Base-by-base conservation (phyloP, 2,888 invertebrate genomes). In the Andricus quercusramuli region DNA sequence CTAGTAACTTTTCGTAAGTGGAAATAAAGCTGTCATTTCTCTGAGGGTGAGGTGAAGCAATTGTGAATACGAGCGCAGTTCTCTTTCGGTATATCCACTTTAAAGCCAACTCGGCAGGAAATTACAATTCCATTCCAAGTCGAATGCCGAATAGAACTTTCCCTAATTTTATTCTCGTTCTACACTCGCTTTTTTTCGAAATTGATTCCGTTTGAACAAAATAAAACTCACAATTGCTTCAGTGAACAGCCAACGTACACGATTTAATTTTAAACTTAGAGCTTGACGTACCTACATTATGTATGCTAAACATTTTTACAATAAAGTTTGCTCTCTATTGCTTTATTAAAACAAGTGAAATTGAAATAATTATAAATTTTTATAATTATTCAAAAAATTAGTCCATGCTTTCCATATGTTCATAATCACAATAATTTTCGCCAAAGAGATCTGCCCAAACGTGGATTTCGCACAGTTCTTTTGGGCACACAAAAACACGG, bases 61-160 rank as follows among this genome's bases (percentile, higher is more conserved):
- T 59, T n/a, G 44, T 79, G 79, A 20, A 83, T 68, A 83, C 79
- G 32, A 66, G 37, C 32, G 20, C 32, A 11, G 17, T 20, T 37
- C 11, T 59, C 56, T 59, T 66, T 37, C 9, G 76, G 79, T 78
- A 80, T 78, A 84, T 84, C 81, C 82, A 74, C 83, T 83, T 84
- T 82, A 83, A 84, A 79, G 82, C 83, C 79, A 82, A 79, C 82
- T 82, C 82, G 80, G 78, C 66, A 82, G 81, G 82, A 85, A 85
- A 85, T 85, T 83, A 83, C 82, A 83, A 83, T 82, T 80, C 80
- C 83, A 79, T 68, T 80, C 79, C 81, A 78, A 80, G 82, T 80
- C 78, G 82, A 78, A 80, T 80, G 80, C 83, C 82, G 68, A 82
- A 83, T 83, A 76, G 80, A 81, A 83, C 83, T 83, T 83, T 83